Evolutionary conservation across 2,797 vertebrate species (phyloP), one percentile per base, ranked within the genome.

Genomic region (Sandelia bainsii): DNA sequence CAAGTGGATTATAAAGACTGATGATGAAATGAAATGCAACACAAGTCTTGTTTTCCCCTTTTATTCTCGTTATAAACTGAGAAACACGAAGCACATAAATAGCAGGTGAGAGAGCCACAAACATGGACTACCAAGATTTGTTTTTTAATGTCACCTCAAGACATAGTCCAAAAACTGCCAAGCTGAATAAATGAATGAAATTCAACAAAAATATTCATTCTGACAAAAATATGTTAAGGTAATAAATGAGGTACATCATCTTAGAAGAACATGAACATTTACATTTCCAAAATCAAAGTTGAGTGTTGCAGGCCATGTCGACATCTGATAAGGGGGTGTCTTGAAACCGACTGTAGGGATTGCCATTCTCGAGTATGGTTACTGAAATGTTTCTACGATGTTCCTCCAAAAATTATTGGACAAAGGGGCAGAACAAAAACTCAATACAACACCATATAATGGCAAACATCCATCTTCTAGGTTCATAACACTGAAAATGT

Each of bases 21-120:
- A 5, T 12, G 34, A 12, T 49, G 0, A 40, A 50, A 8, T 4
- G 10, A 39, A 62, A 44, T n/a, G 44, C 44, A 46, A 52, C 34
- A 58, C 5, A 16, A 29, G 14, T 20, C 32, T 62, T 62, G 29
- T 64, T 62, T 25, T 44, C 20, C 23, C 37, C 5, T 71, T 85
- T 80, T 72, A 73, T 66, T 86, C 20, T 50, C 12, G 25, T 16
- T 23, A 39, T 56, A 7, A 69, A 59, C 42, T 63, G 62, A 77
- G 22, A 74, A 67, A 64, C 62, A 76, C 17, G 0, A 8, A 66
- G 14, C 61, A 73, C 68, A 62, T 39, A 65, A 8, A 69, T 8
- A 72, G 58, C 53, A 72, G 39, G 34, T 64, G 74, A 73, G 42
- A 52, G 39, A 52, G 46, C 25, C 62, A 69, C 56, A 62, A 48